Percentiles rank a stretch among this genome's conserved stretches.
Conservation (phyloP, 2,113 vertebrate genomes). For the Potamarius usumacintae region DNA sequence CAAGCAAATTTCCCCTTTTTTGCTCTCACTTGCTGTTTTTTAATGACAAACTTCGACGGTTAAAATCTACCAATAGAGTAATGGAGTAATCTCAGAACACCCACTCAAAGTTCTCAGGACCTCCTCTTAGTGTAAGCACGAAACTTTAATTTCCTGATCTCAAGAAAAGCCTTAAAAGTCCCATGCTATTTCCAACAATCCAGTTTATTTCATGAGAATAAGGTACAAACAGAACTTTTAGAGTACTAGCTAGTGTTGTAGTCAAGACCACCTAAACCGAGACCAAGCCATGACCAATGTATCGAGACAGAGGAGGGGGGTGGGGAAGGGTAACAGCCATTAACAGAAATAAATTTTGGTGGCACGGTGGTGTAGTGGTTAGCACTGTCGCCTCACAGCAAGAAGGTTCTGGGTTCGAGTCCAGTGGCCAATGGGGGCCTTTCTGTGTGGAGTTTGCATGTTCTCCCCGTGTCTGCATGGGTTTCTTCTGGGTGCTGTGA, state of each 20-base stretch:
- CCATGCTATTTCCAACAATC: not conserved
- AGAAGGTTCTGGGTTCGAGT: too few relatives aligned
- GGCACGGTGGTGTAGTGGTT: too few relatives aligned
- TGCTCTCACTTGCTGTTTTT: not conserved
- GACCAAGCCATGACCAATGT: too few relatives aligned
- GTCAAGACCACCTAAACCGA: too few relatives aligned
- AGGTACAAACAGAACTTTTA: not conserved
- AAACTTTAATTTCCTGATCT: not conserved
- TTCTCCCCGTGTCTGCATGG: too few relatives aligned
- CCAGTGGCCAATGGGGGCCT: too few relatives aligned
- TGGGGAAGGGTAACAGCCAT: too few relatives aligned
- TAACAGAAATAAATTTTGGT: too few relatives aligned
- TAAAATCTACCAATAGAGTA: not conserved
- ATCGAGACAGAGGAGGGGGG: too few relatives aligned
- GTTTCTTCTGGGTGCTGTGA: too few relatives aligned
- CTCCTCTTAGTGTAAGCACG: not conserved
- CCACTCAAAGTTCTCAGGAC: not conserved
- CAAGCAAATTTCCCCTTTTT: not conserved
- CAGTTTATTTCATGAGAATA: not conserved
- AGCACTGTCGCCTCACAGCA: too few relatives aligned
- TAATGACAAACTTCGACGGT: not conserved
- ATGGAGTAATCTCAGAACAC: not conserved
- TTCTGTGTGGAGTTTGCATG: too few relatives aligned
- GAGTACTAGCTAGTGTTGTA: not conserved
- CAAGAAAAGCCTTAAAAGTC: not conserved